These are phyloP conservation scores for Musca vetustissima DNA, from an alignment of 1,140 invertebrate genomes.

Conservation along the genomic window DNA sequence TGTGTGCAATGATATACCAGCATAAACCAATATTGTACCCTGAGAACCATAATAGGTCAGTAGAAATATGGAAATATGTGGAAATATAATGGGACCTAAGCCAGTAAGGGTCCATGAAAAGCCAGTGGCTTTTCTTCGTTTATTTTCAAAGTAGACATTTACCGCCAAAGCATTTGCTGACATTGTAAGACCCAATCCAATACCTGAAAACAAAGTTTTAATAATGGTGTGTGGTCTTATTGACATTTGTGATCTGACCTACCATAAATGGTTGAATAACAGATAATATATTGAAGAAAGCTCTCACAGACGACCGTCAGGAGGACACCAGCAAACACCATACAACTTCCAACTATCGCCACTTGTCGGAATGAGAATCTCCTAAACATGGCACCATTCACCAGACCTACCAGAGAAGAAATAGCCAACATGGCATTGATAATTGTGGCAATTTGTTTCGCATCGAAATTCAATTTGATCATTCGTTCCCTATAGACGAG, in stretches of 20 bases:
- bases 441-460: constrained; percentile 65
- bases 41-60: constrained; percentile 60
- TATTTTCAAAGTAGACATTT: constrained; percentile 63
- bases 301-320: constrained; percentile 40
- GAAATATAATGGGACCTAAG: constrained; percentile 62
- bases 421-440: constrained; percentile 67
- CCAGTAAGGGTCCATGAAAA: constrained; percentile 63
- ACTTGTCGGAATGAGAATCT: constrained; percentile 48
- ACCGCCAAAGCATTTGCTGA: constrained; percentile 63
- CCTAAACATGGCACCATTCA: constrained; percentile 49
- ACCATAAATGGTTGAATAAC: constrained; percentile 57
- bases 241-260: constrained; percentile 41
- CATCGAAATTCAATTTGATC: constrained; percentile 59
- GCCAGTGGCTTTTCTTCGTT: constrained; percentile 62
- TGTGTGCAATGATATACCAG: constrained; percentile 61
- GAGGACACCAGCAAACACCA: constrained; percentile 40
- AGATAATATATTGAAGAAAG: constrained; percentile 42
- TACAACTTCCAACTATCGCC: constrained; percentile 35
- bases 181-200: constrained; percentile 62
- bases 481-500: constrained; percentile 66
- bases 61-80: constrained; percentile 59
- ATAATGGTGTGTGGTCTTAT: background rate
- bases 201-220: constrained; percentile 52
- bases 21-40: constrained; percentile 61
- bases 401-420: constrained; percentile 61